Evolutionary conservation across 53 echinoderm and acorn worm genomes (phyloP).

Genomic region (Temnopleurus reevesii): DNA sequence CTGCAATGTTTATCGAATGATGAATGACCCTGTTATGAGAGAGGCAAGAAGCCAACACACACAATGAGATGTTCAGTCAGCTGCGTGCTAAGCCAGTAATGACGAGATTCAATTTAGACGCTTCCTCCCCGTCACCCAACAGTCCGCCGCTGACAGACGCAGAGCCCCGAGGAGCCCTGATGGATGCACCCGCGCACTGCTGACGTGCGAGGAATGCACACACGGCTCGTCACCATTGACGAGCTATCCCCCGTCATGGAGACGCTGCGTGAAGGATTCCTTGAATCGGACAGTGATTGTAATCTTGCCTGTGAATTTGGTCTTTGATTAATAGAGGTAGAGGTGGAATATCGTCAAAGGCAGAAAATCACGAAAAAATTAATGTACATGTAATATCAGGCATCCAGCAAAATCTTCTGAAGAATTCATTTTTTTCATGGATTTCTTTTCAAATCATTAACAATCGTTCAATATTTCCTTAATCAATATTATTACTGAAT

Average conservation of each 20-base stretch:
- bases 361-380: not conserved
- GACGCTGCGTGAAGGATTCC: not conserved
- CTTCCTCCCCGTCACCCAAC: slow-evolving; percentile 11
- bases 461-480: too few species aligned
- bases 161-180: too few species aligned
- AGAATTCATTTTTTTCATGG: too few species aligned
- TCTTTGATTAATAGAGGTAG: not conserved
- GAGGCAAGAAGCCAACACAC: not conserved
- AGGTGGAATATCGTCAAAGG: too few species aligned
- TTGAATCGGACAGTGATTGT: not conserved
- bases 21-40: not conserved
- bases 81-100: slow-evolving; percentile 43
- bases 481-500: too few species aligned
- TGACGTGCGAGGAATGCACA: not conserved
- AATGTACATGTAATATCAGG: not conserved
- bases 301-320: not conserved
- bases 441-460: too few species aligned
- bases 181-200: not conserved
- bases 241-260: not conserved
- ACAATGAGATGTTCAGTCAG: not conserved
- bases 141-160: slow-evolving; percentile 23
- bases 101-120: slow-evolving; percentile 44
- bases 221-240: not conserved
- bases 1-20: too few species aligned
- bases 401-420: too few species aligned